A percentile compares a stretch with the other conserved stretches of the same genome.
These are phyloP conservation scores for Tethya wilhelma DNA, from an alignment of 37 sponge, comb jelly and placozoan species.

Conservation along the genomic window DNA sequence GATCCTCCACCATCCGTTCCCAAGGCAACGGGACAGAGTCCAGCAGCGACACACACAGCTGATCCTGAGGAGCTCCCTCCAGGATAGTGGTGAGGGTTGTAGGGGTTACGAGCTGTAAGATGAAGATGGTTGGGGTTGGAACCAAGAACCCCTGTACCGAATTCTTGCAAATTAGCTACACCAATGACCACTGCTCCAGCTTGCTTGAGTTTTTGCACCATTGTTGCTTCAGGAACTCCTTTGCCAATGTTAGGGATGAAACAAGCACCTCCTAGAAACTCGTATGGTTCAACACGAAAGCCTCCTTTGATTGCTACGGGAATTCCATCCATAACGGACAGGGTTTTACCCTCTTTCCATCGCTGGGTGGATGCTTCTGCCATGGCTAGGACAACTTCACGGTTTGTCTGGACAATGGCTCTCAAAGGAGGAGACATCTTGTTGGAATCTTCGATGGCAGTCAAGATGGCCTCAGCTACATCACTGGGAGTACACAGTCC, in stretches of 20 bases:
- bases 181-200: constrained; percentile 88
- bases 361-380: constrained; percentile 80
- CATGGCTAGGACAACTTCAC: constrained; percentile 55
- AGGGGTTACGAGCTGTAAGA: constrained; percentile 85
- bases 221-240: constrained; percentile 32
- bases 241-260: constrained; percentile 31
- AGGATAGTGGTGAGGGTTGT: constrained; percentile 69
- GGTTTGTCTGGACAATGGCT: constrained; percentile 55
- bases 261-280: constrained; percentile 33
- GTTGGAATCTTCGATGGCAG: constrained; percentile 54
- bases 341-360: constrained; percentile 72
- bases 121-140: constrained; percentile 81
- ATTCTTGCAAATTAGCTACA: constrained; percentile 88
- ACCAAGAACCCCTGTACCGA: constrained; percentile 88
- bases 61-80: constrained; percentile 94
- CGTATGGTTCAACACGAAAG: constrained; percentile 60
- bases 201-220: constrained; percentile 63
- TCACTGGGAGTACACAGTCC: constrained; percentile 43
- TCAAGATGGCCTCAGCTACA: constrained; percentile 45
- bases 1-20: constrained; percentile 96
- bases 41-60: constrained; percentile 85
- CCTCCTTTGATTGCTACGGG: constrained; percentile 87
- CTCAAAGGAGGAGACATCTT: constrained; percentile 57
- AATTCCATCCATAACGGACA: constrained; percentile 86
- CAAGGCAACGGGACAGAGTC: constrained; percentile 79